Conservation (phyloP, 2,797 vertebrate species). For the Lophura swinhoii region DNA sequence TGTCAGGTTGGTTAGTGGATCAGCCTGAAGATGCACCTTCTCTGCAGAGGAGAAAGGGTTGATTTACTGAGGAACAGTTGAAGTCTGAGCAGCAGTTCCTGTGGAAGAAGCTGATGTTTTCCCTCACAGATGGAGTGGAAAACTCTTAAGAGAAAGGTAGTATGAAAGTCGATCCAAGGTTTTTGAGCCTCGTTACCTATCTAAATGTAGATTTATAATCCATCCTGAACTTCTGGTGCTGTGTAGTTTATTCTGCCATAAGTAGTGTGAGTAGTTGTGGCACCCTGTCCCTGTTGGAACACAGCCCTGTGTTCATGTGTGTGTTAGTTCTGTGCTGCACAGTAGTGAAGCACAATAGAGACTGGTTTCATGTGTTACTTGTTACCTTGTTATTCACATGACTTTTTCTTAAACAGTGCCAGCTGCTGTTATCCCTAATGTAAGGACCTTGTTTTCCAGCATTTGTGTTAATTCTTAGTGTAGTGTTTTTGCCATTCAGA, state of each 20-base stretch:
- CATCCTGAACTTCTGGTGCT: not conserved
- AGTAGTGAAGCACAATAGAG: not conserved
- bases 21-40: not conserved
- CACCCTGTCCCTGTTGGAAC: fast-evolving
- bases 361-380: not conserved
- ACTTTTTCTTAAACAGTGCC: not conserved
- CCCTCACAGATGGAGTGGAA: not conserved
- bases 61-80: not conserved
- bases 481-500: not conserved
- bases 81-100: not conserved
- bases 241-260: fast-evolving
- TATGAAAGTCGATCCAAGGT: not conserved
- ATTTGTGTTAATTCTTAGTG: not conserved
- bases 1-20: not conserved
- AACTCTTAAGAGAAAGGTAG: fast-evolving
- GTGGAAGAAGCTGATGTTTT: not conserved
- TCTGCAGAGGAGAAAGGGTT: not conserved
- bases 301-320: fast-evolving
- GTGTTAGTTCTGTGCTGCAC: fast-evolving
- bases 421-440: not conserved
- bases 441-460: not conserved
- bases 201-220: not conserved
- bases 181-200: not conserved
- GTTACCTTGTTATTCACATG: not conserved
- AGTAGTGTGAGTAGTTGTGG: not conserved